These are phyloP conservation scores for Agrilus mali DNA, from an alignment of 2,888 invertebrate species.

Conservation along the genomic window DNA sequence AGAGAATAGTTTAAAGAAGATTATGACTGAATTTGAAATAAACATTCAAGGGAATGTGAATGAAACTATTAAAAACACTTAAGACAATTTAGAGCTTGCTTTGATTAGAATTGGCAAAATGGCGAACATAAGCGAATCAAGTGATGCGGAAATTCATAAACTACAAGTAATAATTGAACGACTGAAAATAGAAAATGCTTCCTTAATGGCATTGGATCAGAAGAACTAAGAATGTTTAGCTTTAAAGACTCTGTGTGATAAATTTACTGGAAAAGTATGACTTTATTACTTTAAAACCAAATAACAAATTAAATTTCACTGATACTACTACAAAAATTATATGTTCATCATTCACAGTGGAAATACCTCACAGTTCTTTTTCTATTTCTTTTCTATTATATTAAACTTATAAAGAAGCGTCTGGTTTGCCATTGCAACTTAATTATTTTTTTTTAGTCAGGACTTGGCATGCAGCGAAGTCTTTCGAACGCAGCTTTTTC, in stretches of 20 bases:
- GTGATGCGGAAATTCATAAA: slow-evolving; percentile 70
- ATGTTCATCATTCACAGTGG: no score
- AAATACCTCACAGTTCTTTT: no score
- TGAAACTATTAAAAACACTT: slow-evolving; percentile 45
- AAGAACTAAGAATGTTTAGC: slow-evolving; percentile 85
- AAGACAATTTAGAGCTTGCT: slow-evolving; percentile 48
- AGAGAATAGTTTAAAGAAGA: slow-evolving; percentile 31
- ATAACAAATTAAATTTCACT: no score
- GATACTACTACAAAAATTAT: no score
- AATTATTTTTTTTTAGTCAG: slow-evolving; percentile 31
- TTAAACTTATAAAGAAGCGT: no score
- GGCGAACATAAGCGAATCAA: slow-evolving; percentile 57
- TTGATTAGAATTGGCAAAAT: slow-evolving; percentile 72
- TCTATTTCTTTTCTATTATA: no score
- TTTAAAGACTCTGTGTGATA: slow-evolving; percentile 57
- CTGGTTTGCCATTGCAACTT: background rate
- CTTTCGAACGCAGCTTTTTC: slow-evolving; percentile 84
- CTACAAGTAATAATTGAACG: slow-evolving; percentile 80
- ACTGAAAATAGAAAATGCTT: slow-evolving; percentile 74
- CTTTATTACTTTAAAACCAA: no score
- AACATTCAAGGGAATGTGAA: slow-evolving; percentile 40
- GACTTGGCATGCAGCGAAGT: slow-evolving; percentile 61
- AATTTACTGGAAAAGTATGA: background rate
- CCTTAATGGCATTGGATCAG: slow-evolving; percentile 77
- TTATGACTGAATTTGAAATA: slow-evolving; percentile 46